phyloP scores from a whole-genome alignment of 2,797 vertebrate genomes.

The Pteropus rufus region DNA sequence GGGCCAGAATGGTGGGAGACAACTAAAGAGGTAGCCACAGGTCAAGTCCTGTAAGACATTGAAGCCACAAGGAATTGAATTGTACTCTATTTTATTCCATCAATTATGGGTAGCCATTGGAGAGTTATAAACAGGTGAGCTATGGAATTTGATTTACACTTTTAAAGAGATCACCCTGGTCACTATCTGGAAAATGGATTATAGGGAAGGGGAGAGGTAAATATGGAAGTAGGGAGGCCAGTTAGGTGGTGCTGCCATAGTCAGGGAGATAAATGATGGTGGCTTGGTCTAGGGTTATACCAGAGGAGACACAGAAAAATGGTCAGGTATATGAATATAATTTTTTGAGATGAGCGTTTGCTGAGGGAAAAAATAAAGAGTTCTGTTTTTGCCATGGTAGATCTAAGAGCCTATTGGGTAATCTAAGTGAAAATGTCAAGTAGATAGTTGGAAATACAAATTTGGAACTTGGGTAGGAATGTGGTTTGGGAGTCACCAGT shows the following conservation, averaged over 20 bases:
- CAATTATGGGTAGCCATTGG: neutral
- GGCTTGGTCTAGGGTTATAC: neutral
- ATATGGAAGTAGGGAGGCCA: neutral
- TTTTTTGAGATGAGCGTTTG: neutral
- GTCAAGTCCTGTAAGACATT: neutral
- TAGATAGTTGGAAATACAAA: neutral
- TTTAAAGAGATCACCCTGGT: neutral
- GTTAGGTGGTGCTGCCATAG: neutral
- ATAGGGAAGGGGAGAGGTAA: neutral
- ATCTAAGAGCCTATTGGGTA: neutral
- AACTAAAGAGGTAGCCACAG: neutral
- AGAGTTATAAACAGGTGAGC: neutral
- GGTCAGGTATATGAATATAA: neutral
- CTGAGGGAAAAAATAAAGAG: neutral
- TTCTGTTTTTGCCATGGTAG: neutral
- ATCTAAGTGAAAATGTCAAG: neutral
- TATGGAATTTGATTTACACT: neutral
- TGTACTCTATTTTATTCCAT: neutral
- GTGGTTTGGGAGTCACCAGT: neutral
- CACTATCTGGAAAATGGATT: neutral
- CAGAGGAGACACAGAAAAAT: neutral
- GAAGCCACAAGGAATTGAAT: neutral
- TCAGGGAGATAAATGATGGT: neutral
- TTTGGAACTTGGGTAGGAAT: neutral
- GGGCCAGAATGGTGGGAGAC: neutral